Evolutionary conservation across 2,797 vertebrate species (phyloP), one percentile per base, ranked within the genome.

Genomic region (Limnodromus scolopaceus): DNA sequence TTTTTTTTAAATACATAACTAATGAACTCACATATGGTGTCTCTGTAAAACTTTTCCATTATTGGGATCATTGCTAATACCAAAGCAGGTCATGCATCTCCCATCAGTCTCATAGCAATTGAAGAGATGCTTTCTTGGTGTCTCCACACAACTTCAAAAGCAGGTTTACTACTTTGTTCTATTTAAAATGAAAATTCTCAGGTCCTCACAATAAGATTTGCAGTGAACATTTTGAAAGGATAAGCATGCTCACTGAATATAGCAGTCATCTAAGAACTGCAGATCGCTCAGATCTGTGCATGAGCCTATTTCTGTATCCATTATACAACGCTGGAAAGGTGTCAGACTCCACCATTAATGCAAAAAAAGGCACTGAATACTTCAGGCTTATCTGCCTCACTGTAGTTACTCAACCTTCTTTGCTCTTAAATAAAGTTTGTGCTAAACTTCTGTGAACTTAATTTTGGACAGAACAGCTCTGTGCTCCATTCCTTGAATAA

Each of bases 131-230:
- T 76, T 89, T 84, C 66, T 57, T 66, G 27, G 9, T n/a, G 25
- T 71, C 38, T 84, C 54, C 8, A 19, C 30, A 13, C 8, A 32
- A 43, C 81, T 84, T 93, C 20, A 65, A 61, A 45, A 84, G 36
- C 49, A 86, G 34, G 11, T 77, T 95, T 92, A 65, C 48, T 9
- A 18, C 43, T 91, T 87, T 69, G 28, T 80, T 92, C 38, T 72
- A 10, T 93, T 95, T 81, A 89, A 93, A 96, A 80, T 43, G 15
- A 69, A 63, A 93, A 16, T 76, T 84, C n/a, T 74, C 43, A 28
- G 11, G 38, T 84, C n/a, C 39, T 91, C 3, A 9, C 63, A 61
- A 16, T 49, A 80, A 63, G 16, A 68, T 82, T 82, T 83, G 10
- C 18, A 43, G 43, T 72, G 41, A 80, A 32, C 2, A 2, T 3